These are phyloP conservation scores for Leptodactylus fallax DNA, from an alignment of 2,797 vertebrate genomes.

Conservation along the genomic window DNA sequence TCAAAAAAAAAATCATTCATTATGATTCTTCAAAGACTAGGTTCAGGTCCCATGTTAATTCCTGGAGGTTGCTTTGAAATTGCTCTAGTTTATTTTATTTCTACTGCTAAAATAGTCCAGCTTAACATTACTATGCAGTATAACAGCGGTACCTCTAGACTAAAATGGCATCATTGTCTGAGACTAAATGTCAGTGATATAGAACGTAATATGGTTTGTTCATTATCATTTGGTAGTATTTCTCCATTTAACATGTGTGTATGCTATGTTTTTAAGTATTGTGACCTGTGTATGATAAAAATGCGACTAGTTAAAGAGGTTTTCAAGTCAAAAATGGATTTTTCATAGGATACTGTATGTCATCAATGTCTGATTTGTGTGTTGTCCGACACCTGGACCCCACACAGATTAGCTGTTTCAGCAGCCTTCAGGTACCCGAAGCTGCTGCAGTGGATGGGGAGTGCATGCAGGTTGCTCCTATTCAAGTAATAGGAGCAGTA, in stretches of 20 bases:
- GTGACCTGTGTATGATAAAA: slow-evolving; percentile 23
- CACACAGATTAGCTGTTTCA: too few relatives aligned
- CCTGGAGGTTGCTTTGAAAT: slow-evolving; percentile 40
- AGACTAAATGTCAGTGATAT: slow-evolving; percentile 20
- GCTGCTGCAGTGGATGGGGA: too few relatives aligned
- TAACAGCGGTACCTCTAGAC: slow-evolving; percentile 17
- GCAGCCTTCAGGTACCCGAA: too few relatives aligned
- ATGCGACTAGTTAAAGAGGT: slow-evolving; percentile 10
- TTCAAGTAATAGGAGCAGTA: neutral
- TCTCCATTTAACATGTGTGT: slow-evolving; percentile 38
- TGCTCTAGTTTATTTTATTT: slow-evolving; percentile 39
- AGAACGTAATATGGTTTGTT: slow-evolving; percentile 17
- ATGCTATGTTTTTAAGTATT: slow-evolving; percentile 1
- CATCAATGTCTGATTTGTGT: too few relatives aligned
- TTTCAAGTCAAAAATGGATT: too few relatives aligned
- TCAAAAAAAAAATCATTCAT: slow-evolving; percentile 69
- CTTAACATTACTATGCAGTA: slow-evolving; percentile 13
- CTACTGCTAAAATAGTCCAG: slow-evolving; percentile 28
- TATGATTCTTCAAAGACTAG: slow-evolving; percentile 62
- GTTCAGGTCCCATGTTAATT: slow-evolving; percentile 50
- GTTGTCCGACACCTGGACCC: too few relatives aligned
- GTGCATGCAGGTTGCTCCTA: too few relatives aligned
- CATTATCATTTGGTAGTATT: slow-evolving; percentile 34
- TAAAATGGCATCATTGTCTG: slow-evolving; percentile 41
- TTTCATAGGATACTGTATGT: too few relatives aligned